Base-by-base conservation (phyloP, 1,140 invertebrate genomes). In the Penaeus chinensis region DNA sequence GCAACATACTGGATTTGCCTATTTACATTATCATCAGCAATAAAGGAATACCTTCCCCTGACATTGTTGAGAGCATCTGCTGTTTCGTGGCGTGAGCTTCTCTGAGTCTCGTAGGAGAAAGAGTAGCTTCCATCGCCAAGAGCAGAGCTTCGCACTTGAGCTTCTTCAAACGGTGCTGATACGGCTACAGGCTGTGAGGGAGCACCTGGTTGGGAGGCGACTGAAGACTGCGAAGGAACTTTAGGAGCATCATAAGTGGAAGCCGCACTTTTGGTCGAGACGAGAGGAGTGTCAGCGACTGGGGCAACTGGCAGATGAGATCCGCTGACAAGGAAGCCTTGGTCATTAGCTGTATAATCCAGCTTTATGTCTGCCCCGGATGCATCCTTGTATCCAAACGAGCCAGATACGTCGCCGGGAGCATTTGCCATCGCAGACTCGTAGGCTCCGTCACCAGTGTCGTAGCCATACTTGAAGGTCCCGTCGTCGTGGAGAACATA, bases 401-500 rank as follows among this genome's bases (percentile, higher is more conserved):
- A 82, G 11, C 37, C 16, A 42, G 61, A 22, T 2, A 27, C 42
- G 22, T 54, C 54, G 0, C 54, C 54, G 10, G 54, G 54, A 16
- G 54, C 54, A 54, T 54, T 54, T 54, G 54, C 54, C 54, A 54
- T 54, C 16, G 62, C 24, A 24, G 82, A 74, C 60, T 27, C 82
- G 18, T 13, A 65, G n/a, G 24, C 24, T 62, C 19, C 20, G 20
- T n/a, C 24, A 20, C 69, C 8, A 37, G n/a, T 62, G 18, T 63
- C 62, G 22, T 82, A 60, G 61, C 22, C 85, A 76, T 76, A 87
- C n/a, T 87, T 87, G 71, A 71, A 87, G 0, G 78, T 74, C 47
- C 85, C 85, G 24, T 87, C 85, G 24, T 66, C 74, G 69, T 87
- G 85, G 11, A 87, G 85, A 69, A 87, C 78, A 62, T 87, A 87